Evolutionary conservation across 2,113 vertebrate genomes (phyloP), one percentile per base, ranked within the genome.

Genomic region (Grammomys dolichurus): DNA sequence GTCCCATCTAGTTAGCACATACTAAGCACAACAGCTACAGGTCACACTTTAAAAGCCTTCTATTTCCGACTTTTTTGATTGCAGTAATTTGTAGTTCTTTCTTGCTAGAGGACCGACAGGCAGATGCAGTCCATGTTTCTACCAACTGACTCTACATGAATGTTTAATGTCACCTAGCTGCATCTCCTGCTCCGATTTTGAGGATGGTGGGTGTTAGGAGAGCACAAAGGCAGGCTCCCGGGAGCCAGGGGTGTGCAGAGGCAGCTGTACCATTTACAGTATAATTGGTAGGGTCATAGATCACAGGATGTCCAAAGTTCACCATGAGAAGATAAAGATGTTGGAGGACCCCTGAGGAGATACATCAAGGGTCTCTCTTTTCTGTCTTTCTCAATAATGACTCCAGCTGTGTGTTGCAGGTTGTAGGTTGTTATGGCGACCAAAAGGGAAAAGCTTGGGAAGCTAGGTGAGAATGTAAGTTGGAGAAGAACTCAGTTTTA

Each of bases 351-450:
- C 84, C 95, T 20, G 75, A 95, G 87, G 95, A 96, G 87, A 91
- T 58, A 54, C 56, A 89, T 97, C 95, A 94, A 95, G 97, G 75
- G 65, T 87, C 69, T 93, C 84, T 91, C 54, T 91, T 81, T 97
- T 89, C 95, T 96, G 94, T 22, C 67, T 93, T 43, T 91, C 82
- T 93, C 0, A 2, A 70, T 96, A 94, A 96, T 0, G 43, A 91
- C 85, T 94, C 87, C 56, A 67, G 89, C 77, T 70, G 93, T 84
- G 89, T 82, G 87, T 67, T 89, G n/a, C 8, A 16, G 73, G 81
- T 72, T 81, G 72, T 78, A 73, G 54, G 94, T 97, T 98, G 95
- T 98, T 97, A 96, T 93, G 91, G 87, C 63, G 91, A 96, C 89
- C 60, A 40, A 63, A 91, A 16, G 3, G 19, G n/a, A 43, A 72